Evolutionary conservation across 2,113 vertebrate species (phyloP), one percentile per base, ranked within the genome.

Genomic region (Prinia subflava): DNA sequence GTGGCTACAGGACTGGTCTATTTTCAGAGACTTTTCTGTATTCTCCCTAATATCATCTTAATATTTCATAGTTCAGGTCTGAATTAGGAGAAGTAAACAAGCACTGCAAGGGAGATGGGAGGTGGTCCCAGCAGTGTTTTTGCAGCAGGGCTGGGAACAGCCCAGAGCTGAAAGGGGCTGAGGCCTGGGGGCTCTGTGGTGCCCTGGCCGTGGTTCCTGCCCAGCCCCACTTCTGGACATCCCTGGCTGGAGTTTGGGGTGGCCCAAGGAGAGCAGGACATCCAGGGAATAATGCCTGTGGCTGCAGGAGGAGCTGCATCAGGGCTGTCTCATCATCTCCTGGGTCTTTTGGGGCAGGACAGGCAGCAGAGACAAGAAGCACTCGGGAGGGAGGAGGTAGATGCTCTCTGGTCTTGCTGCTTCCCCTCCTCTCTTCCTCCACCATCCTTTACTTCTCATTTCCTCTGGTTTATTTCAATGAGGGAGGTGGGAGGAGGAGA

Each of bases 1-100:
- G 28, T 89, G 92, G 93, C 91, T 83, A 35, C 24, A 85, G 71
- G 59, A 91, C 65, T 44, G 89, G 92, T 87, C 94, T 97, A 87
- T 95, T 97, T 95, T 92, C 49, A 92, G 89, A 76, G 33, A 81
- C 30, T 87, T 94, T 90, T 95, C 94, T 53, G 5, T 68, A 14
- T 92, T 94, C 69, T 89, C 91, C 46, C 94, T 96, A 75, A 89
- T 87, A 90, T 87, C 67, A 47, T 73, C 88, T 94, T 83, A 85
- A 68, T 84, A 65, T 95, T 87, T 96, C 57, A 95, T 52, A 47
- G 15, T 65, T 49, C 44, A 14, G 79, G 65, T 80, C 87, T 7
- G 27, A 94, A 89, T 50, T 31, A 17, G 55, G 71, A 81, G 77
- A 85, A 70, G 37, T 59, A 90, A 90, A 95, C 47, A 90, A 47